Evolutionary conservation across 2,888 invertebrate genomes (phyloP).

Genomic region (Phengaris alcon): DNA sequence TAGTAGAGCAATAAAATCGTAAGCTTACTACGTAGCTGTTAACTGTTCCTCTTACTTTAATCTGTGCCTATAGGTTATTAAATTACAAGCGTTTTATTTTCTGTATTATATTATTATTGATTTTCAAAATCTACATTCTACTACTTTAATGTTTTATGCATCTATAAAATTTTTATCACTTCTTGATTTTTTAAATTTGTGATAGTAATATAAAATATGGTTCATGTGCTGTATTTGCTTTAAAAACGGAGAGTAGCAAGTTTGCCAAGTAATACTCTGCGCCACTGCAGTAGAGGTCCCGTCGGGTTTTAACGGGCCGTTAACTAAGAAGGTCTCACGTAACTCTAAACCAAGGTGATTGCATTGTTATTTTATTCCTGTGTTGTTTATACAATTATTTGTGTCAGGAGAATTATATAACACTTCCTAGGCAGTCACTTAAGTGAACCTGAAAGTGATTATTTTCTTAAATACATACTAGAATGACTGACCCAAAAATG

Average conservation of each 20-base stretch:
- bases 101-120: too few species aligned
- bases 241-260: not conserved
- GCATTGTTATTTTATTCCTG: constrained; percentile 9
- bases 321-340: constrained; percentile 18
- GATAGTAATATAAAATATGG: not conserved
- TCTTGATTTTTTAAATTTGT: not conserved
- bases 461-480: too few species aligned
- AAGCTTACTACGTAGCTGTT: too few species aligned
- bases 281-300: constrained; percentile 5
- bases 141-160: too few species aligned
- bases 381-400: not conserved
- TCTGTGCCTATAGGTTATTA: too few species aligned
- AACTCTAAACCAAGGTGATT: constrained; percentile 11
- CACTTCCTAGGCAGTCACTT: not conserved
- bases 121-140: too few species aligned
- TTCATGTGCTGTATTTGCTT: too few species aligned
- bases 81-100: too few species aligned
- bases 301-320: constrained; percentile 18
- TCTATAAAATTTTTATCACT: not conserved
- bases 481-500: too few species aligned
- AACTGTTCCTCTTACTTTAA: too few species aligned
- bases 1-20: too few species aligned
- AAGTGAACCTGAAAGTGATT: too few species aligned
- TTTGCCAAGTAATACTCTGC: constrained; percentile 1
- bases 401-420: not conserved